These are phyloP conservation scores for Anthoscopus minutus DNA, from an alignment of 2,113 vertebrate genomes.

Conservation along the genomic window DNA sequence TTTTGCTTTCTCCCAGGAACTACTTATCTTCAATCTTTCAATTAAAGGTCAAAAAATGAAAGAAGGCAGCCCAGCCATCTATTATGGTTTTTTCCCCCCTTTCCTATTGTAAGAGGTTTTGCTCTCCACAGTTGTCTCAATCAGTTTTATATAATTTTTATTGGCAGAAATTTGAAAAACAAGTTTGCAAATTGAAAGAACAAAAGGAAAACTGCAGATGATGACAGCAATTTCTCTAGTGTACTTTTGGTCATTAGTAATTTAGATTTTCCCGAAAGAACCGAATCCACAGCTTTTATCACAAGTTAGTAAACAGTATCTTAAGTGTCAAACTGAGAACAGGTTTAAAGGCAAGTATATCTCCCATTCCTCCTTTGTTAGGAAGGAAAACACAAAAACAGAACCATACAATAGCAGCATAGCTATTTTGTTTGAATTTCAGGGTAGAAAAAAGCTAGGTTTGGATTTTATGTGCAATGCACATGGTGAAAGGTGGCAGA, in stretches of 20 bases:
- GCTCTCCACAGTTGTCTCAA: constrained; percentile 26
- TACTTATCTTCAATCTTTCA: constrained; percentile 79
- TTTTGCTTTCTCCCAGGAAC: constrained; percentile 70
- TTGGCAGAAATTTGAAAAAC: constrained; percentile 31
- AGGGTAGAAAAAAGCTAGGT: not conserved
- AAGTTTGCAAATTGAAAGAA: constrained; percentile 23
- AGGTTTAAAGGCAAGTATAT: not conserved
- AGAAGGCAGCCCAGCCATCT: constrained; percentile 46
- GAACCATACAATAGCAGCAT: not conserved
- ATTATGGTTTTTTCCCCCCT: not conserved
- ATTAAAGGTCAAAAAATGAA: constrained; percentile 80
- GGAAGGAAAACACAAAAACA: not conserved
- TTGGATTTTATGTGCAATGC: not conserved
- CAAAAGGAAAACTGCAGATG: not conserved
- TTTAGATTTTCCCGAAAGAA: not conserved
- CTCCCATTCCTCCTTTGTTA: not conserved
- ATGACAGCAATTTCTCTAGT: not conserved
- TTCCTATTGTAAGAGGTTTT: constrained; percentile 19
- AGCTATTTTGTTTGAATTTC: not conserved
- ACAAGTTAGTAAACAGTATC: not conserved
- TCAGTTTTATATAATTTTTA: constrained; percentile 23
- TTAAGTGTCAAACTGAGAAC: not conserved
- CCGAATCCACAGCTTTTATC: not conserved
- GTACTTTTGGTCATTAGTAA: not conserved
- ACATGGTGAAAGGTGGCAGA: not conserved